Evolutionary conservation across 2,797 vertebrate genomes (phyloP), one percentile per base, ranked within the genome.

Genomic region (Passerculus sandwichensis): DNA sequence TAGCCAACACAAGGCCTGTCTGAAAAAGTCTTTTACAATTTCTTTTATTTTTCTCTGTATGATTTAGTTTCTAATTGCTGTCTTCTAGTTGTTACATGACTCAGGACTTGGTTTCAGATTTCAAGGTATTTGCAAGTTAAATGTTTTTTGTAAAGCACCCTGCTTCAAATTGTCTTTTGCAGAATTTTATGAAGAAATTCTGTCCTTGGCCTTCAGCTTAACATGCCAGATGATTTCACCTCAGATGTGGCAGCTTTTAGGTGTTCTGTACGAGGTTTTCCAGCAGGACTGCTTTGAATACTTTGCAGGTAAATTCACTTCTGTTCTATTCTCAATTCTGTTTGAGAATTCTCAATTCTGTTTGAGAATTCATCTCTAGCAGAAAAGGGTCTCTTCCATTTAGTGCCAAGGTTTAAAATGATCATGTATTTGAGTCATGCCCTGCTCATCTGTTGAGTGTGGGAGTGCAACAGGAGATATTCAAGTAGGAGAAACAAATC

Each of bases 151-250:
- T 70, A 61, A 72, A 88, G 51, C 38, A 61, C 34, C 2, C 25
- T 59, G 13, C 36, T 66, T 91, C 18, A 88, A 74, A 47, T 40
- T 92, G 22, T 95, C 38, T 54, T 65, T 94, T 96, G 38, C 97
- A 99, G 99, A 99, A 96, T 99, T 99, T 96, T 99, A 99, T 14
- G 99, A 99, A 98, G 99, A 99, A 98, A 99, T 99, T 94, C 98
- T 99, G 40, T 99, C 99, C 2, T 96, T 99, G 97, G 99, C 99
- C 1, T 99, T 99, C 65, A 99, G 99, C 77, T 98, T 99, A 96
- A 99, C 99, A 11, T 99, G 99, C 97, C 99, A 99, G 97, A 98
- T 98, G 89, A 98, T 99, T 96, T 99, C 99, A 48, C 98, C 98
- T 73, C 99, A 99, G 95, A 99, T 99, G 99, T 99, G 99, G 99